Evolutionary conservation across 2,888 invertebrate species (phyloP).

Genomic region (Rotaria sp.): DNA sequence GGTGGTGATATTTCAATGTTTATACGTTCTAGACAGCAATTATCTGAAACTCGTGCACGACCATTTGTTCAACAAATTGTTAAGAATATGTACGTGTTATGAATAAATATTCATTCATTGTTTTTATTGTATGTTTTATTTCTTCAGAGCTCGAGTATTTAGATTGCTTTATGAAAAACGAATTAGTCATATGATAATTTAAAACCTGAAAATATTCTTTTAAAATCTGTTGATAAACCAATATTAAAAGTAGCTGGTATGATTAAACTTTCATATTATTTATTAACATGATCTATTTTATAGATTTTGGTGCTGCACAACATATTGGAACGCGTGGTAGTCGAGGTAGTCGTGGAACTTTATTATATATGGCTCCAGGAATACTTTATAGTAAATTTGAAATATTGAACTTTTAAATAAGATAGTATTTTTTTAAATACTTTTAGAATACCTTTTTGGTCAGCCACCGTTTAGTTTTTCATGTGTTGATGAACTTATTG

Average conservation of each 20-base stretch:
- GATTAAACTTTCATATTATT: conserved; percentile 42
- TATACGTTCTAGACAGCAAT: conserved; percentile 59
- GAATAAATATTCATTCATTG: conserved; percentile 12
- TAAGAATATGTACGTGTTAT: conserved; percentile 42
- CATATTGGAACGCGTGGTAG: conserved; percentile 49
- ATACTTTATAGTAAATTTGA: conserved; percentile 64
- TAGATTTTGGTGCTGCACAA: conserved; percentile 67
- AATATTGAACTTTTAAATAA: not conserved
- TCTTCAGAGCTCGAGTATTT: conserved; percentile 63
- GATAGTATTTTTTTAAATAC: not conserved
- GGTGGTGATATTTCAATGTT: conserved; percentile 74
- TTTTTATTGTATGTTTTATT: conserved; percentile 23
- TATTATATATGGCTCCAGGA: conserved; percentile 86
- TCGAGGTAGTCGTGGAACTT: conserved; percentile 62
- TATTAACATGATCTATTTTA: conserved; percentile 24
- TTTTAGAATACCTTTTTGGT: conserved; percentile 71
- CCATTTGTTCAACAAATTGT: conserved; percentile 72
- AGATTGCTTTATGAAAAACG: conserved; percentile 66
- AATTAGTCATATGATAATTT: conserved; percentile 79
- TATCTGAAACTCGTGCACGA: conserved; percentile 58
- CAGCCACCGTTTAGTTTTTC: conserved; percentile 72
- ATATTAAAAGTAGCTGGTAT: conserved; percentile 68
- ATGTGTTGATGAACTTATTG: conserved; percentile 66
- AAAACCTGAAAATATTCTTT: conserved; percentile 76
- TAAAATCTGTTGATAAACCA: conserved; percentile 59